Conservation (phyloP, 2,113 vertebrate species). For the Ailurus styani region DNA sequence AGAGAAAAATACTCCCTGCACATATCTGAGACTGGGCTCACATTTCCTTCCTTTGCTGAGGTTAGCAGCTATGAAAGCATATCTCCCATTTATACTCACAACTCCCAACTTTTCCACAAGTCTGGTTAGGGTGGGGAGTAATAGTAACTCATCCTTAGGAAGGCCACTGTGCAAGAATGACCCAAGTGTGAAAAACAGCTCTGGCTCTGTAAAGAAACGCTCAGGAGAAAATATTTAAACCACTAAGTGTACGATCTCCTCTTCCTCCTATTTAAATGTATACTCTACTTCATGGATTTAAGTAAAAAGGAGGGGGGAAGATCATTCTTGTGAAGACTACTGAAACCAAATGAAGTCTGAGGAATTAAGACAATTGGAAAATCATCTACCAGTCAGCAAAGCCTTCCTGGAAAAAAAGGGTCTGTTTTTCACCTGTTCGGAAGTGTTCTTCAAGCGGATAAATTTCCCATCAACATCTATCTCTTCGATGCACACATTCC, state of each 20-base stretch:
- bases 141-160: neutral
- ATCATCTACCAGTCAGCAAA: neutral
- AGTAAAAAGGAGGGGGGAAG: neutral
- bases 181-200: neutral
- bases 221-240: neutral
- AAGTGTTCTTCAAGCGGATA: slow-evolving; percentile 89
- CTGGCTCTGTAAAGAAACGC: neutral
- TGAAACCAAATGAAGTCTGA: neutral
- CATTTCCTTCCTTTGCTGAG: neutral
- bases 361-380: neutral
- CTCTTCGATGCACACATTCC: slow-evolving; percentile 88
- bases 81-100: neutral
- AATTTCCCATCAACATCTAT: slow-evolving; percentile 94
- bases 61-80: neutral
- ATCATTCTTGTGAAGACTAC: neutral
- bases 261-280: neutral
- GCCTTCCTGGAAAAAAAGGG: neutral
- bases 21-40: neutral
- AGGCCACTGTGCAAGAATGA: neutral
- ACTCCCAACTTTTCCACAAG: neutral
- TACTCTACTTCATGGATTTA: neutral
- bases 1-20: neutral
- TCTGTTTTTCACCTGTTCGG: slow-evolving; percentile 83
- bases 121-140: neutral
- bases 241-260: neutral